phyloP scores from a whole-genome alignment of 2,888 invertebrate species.

The Platycheirus rosarum region DNA sequence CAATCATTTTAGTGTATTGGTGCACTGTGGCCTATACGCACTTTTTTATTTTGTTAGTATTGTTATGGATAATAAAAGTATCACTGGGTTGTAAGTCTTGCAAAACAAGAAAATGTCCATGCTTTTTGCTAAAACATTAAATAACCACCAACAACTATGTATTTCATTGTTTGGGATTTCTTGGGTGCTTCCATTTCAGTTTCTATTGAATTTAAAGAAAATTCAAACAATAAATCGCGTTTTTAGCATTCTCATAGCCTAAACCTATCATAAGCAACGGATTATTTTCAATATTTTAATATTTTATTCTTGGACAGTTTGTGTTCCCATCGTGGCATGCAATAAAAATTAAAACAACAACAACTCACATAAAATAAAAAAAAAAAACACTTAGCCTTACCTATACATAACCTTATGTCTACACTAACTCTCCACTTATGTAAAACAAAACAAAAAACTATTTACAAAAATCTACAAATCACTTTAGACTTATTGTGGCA shows the following conservation, averaged over 20 bases:
- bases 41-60: too few species aligned
- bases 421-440: not conserved
- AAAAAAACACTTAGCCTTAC: constrained; percentile 26
- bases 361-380: constrained; percentile 3
- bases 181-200: too few species aligned
- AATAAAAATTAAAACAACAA: constrained; percentile 18
- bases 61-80: not conserved
- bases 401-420: not conserved
- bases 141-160: too few species aligned
- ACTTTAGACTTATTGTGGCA: constrained; percentile 60
- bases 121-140: too few species aligned
- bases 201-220: not conserved
- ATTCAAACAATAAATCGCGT: constrained; percentile 10
- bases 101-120: too few species aligned
- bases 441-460: constrained; percentile 46
- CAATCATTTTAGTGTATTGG: not conserved
- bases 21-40: constrained; percentile 1
- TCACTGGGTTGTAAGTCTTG: too few species aligned
- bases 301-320: constrained; percentile 60
- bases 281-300: constrained; percentile 30
- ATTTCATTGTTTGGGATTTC: too few species aligned
- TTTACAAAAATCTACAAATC: constrained; percentile 71
- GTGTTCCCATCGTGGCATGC: constrained; percentile 55
- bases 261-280: constrained; percentile 55
- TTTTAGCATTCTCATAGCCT: constrained; percentile 26